Percentiles rank a stretch among this genome's conserved stretches.
Conservation (phyloP, 2,113 vertebrate genomes). For the Excalfactoria chinensis region DNA sequence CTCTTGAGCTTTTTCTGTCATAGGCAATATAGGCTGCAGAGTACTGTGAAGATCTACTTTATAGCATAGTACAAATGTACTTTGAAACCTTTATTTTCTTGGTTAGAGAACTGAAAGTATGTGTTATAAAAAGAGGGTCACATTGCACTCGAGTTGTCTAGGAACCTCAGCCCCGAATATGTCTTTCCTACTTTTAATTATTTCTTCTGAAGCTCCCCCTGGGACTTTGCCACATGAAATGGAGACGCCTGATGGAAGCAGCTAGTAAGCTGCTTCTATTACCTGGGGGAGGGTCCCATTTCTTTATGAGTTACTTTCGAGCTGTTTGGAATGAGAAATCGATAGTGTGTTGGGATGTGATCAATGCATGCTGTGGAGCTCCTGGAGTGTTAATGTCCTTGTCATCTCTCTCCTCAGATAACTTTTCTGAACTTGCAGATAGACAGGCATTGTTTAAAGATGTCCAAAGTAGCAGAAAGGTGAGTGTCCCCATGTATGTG, state of each 20-base stretch:
- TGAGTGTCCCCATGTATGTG: constrained; percentile 64
- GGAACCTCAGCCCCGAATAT: not conserved
- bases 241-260: not conserved
- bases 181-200: not conserved
- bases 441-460: constrained; percentile 97
- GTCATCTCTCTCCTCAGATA: constrained; percentile 83
- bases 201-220: constrained; percentile 2
- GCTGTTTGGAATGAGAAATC: constrained; percentile 39
- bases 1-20: not conserved
- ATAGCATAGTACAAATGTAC: not conserved
- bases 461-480: constrained; percentile 99
- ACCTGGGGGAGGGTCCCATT: constrained; percentile 36
- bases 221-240: not conserved
- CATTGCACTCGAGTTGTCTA: not conserved
- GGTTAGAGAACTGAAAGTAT: not conserved
- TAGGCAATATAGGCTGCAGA: not conserved
- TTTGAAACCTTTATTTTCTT: not conserved
- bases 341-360: not conserved
- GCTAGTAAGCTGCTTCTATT: constrained; percentile 11
- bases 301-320: constrained; percentile 18
- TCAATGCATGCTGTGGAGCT: not conserved
- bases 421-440: constrained; percentile 92
- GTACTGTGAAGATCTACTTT: not conserved
- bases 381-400: constrained; percentile 37
- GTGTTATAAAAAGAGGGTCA: not conserved